Conservation (phyloP, 2,113 vertebrate species). For the Sula dactylatra region DNA sequence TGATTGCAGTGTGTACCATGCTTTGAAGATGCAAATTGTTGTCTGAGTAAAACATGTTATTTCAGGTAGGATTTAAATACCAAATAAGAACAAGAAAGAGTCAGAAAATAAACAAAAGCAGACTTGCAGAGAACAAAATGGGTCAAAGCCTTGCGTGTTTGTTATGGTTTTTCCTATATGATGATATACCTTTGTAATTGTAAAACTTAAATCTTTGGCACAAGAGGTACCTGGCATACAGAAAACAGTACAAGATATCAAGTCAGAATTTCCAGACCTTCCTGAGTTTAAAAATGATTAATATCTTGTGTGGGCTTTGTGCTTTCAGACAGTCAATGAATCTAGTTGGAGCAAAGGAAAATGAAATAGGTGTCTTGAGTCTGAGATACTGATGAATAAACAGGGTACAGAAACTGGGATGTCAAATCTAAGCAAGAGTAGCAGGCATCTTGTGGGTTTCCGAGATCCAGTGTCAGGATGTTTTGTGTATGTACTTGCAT, state of each 20-base stretch:
- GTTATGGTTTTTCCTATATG: neutral
- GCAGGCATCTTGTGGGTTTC: neutral
- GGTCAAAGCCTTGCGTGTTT: neutral
- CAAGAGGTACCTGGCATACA: neutral
- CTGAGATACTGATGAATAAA: neutral
- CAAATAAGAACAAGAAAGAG: neutral
- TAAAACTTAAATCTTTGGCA: neutral
- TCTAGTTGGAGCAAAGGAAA: neutral
- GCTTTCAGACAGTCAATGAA: neutral
- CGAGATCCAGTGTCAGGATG: neutral
- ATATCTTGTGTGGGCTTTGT: neutral
- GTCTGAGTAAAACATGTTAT: neutral
- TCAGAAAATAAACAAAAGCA: neutral
- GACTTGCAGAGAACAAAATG: neutral
- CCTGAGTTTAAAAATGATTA: neutral
- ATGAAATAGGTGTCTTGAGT: neutral
- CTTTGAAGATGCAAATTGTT: neutral
- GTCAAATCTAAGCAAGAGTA: neutral
- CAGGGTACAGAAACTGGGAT: neutral
- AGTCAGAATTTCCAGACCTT: neutral
- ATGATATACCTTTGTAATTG: neutral
- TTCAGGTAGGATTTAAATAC: neutral
- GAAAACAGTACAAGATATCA: neutral
- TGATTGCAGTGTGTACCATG: neutral
- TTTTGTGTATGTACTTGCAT: neutral